A percentile compares a stretch with the other conserved stretches of the same genome.
phyloP scores from a whole-genome alignment of 2,797 vertebrate genomes.

The Spheniscus humboldti region DNA sequence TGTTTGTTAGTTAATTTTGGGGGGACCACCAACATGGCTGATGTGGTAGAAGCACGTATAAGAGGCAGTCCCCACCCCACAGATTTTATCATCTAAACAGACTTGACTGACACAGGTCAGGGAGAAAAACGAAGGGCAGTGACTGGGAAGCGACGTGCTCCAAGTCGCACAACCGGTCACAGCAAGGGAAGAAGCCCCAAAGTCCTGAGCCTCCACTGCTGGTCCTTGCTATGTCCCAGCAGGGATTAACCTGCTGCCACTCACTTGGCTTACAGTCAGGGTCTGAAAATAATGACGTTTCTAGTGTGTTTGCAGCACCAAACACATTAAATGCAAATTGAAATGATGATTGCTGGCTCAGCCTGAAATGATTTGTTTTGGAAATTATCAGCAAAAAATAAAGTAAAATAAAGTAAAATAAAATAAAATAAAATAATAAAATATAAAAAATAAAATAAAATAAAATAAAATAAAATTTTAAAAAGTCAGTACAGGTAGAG shows the following conservation, averaged over 20 bases:
- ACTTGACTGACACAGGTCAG: not conserved
- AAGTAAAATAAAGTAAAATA: not conserved
- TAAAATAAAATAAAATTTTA: not conserved
- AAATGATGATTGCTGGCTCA: not conserved
- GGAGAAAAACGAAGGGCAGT: not conserved
- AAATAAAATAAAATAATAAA: not conserved
- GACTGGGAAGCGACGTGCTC: not conserved
- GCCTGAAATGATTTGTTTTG: not conserved
- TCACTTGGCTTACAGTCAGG: not conserved
- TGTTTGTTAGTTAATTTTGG: not conserved
- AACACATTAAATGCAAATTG: not conserved
- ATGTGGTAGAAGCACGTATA: accelerated
- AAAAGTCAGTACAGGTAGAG: too few species aligned
- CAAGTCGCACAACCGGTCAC: not conserved
- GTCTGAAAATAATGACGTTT: not conserved
- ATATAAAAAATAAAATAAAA: not conserved
- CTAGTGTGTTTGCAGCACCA: not conserved
- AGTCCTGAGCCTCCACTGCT: not conserved
- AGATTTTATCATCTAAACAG: not conserved
- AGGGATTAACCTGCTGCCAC: not conserved
- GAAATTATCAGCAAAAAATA: not conserved
- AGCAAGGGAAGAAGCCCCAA: not conserved
- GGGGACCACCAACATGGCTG: not conserved
- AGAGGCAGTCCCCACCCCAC: too few species aligned
- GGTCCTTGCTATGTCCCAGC: not conserved